Percentiles rank a stretch among this genome's conserved stretches.
phyloP scores from a whole-genome alignment of 2,113 vertebrate genomes.

The Phocoena sinus region DNA sequence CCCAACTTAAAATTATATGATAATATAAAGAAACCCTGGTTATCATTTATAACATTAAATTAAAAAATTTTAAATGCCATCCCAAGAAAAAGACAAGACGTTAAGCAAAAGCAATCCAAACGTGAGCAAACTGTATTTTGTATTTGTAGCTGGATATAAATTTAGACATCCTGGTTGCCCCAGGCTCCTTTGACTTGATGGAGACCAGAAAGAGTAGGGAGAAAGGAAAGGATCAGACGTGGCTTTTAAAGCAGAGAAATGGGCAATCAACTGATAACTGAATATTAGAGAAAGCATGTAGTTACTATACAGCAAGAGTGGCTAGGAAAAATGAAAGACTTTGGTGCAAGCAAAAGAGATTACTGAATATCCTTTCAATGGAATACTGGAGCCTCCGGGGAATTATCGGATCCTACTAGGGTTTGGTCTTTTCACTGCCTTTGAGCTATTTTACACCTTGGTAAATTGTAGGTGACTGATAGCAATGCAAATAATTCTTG shows the following conservation, averaged over 20 bases:
- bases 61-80: not conserved
- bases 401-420: not conserved
- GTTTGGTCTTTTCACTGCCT: not conserved
- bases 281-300: not conserved
- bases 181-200: not conserved
- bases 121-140: not conserved
- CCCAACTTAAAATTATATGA: not conserved
- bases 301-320: not conserved
- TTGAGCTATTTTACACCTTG: not conserved
- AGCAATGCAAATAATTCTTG: not conserved
- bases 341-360: not conserved
- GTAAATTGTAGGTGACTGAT: not conserved
- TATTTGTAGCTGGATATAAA: not conserved
- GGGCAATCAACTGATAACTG: not conserved
- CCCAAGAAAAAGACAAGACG: slow-evolving; percentile 7
- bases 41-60: not conserved
- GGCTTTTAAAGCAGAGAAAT: not conserved
- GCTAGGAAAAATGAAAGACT: not conserved
- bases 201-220: not conserved
- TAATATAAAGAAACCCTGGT: not conserved
- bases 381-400: not conserved
- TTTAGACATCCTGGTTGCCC: not conserved
- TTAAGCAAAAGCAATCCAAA: not conserved
- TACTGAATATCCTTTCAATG: not conserved
- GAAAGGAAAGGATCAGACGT: not conserved